Conservation (phyloP, 2,797 vertebrate genomes). For the Taenioides sp. region DNA sequence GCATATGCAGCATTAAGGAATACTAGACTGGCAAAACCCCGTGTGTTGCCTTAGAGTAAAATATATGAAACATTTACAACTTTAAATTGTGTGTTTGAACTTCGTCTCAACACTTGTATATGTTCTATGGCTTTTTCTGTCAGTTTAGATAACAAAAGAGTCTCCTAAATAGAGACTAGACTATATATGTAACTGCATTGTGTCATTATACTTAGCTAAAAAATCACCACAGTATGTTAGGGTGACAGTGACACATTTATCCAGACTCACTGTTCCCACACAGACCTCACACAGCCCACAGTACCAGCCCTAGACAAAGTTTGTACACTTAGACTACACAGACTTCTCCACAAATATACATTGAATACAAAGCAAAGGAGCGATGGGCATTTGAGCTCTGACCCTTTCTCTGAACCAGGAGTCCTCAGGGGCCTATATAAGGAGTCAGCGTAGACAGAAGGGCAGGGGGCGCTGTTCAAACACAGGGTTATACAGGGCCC, state of each 20-base stretch:
- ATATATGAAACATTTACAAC: neutral
- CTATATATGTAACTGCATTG: neutral
- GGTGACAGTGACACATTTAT: constrained; percentile 9
- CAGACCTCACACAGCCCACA: constrained; percentile 36
- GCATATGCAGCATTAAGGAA: neutral
- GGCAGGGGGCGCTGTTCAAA: neutral
- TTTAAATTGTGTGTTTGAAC: neutral
- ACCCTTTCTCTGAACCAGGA: constrained; percentile 18
- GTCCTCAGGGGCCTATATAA: neutral
- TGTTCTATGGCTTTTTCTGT: constrained; percentile 8
- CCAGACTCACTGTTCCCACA: neutral
- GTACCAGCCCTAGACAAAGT: constrained; percentile 22
- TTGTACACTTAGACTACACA: constrained; percentile 52
- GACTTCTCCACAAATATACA: constrained; percentile 57
- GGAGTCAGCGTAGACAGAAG: neutral
- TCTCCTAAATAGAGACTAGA: neutral
- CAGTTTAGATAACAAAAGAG: neutral
- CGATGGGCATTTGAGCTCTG: constrained; percentile 29
- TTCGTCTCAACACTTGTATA: neutral
- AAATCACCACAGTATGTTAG: neutral
- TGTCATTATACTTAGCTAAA: neutral
- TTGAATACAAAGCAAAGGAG: constrained; percentile 28
- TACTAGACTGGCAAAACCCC: neutral
- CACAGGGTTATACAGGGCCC: neutral
- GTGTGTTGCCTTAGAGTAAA: neutral